Conservation (phyloP, 2,888 invertebrate species). For the Lysandra coridon region DNA sequence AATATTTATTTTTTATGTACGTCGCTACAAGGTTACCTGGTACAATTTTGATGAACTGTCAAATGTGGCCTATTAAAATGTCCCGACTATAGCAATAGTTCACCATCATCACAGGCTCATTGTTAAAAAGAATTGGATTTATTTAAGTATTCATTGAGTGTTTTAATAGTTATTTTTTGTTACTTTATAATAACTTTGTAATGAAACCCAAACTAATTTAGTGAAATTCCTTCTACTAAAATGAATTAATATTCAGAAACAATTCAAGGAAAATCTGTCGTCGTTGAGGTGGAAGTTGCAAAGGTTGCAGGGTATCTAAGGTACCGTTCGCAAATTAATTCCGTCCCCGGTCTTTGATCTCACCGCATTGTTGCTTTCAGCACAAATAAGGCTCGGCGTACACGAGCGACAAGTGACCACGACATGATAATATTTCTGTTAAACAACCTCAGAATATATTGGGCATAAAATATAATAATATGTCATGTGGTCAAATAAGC, state of each 20-base stretch:
- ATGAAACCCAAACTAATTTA: background rate
- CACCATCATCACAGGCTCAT: no score
- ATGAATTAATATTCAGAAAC: slow-evolving; percentile 33
- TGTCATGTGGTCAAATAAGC: no score
- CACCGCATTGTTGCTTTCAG: slow-evolving; percentile 65
- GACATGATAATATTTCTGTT: background rate
- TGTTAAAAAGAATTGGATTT: no score
- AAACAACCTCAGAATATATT: no score
- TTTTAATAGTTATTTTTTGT: background rate
- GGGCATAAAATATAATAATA: no score
- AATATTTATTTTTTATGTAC: no score
- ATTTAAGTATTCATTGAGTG: no score
- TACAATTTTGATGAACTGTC: no score
- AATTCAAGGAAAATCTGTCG: slow-evolving; percentile 51
- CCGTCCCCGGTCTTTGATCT: slow-evolving; percentile 69
- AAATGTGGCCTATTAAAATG: no score
- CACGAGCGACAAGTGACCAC: background rate
- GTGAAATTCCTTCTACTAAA: background rate
- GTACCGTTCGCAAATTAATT: slow-evolving; percentile 71
- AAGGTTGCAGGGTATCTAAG: slow-evolving; percentile 47
- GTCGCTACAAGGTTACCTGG: no score
- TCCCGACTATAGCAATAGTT: no score
- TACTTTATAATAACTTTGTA: background rate
- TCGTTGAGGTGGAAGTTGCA: slow-evolving; percentile 42
- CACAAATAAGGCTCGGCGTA: slow-evolving; percentile 55